These are phyloP conservation scores for Thaumetopoea pityocampa DNA, from an alignment of 1,140 invertebrate genomes.

Conservation along the genomic window DNA sequence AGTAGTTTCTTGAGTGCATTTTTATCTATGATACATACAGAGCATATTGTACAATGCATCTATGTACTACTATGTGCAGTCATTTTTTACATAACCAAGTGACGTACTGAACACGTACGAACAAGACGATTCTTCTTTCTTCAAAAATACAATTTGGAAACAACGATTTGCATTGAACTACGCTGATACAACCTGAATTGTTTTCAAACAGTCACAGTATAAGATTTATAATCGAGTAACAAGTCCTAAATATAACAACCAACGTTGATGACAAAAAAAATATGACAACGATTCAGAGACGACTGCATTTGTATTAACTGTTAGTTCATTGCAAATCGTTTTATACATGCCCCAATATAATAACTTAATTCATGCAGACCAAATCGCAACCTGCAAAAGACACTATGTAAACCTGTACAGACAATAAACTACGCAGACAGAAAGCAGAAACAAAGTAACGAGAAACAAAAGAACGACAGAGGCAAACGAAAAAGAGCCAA, in stretches of 20 bases:
- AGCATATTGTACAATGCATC: constrained; percentile 14
- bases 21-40: constrained; percentile 11
- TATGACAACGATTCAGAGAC: too few relatives aligned
- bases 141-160: too few relatives aligned
- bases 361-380: constrained; percentile 10
- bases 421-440: constrained; percentile 21
- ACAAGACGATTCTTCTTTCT: too few relatives aligned
- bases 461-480: constrained; percentile 7
- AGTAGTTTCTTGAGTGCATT: constrained; percentile 7
- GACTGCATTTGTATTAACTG: too few relatives aligned
- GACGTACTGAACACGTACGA: too few relatives aligned
- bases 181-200: too few relatives aligned
- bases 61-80: constrained; percentile 12
- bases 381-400: constrained; percentile 25
- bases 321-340: constrained; percentile 12
- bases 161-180: too few relatives aligned
- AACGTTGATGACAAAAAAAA: too few relatives aligned
- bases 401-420: constrained; percentile 23
- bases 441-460: not conserved
- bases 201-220: too few relatives aligned
- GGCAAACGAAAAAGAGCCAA: constrained; percentile 45
- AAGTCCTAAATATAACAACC: too few relatives aligned
- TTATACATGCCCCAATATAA: constrained; percentile 2
- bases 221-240: not conserved
- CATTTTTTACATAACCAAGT: too few relatives aligned